Evolutionary conservation across 2,888 invertebrate species (phyloP), one percentile per base, ranked within the genome.

Genomic region (Tetanocera ferruginea): DNA sequence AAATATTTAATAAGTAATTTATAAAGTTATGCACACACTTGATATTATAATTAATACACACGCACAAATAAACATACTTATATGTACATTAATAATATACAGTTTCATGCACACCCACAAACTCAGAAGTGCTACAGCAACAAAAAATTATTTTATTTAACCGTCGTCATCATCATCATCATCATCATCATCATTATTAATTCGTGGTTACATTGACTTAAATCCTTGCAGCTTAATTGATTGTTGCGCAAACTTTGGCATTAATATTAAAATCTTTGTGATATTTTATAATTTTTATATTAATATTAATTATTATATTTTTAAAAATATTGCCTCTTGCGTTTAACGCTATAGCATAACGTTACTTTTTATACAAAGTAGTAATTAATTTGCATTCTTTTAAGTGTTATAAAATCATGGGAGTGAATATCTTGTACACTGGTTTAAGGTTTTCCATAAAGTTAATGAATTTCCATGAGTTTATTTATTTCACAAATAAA

Each of bases 1-100:
- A 43, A 55, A 52, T 70, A 70, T 70, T 70, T 51, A 70, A 70
- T 31, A 31, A 70, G 55, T 57, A 34, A 67, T 75, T 74, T 62
- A 23, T 34, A 28, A 55, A 55, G 34, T 76, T 67, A 55, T 76
- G 55, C 28, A 52, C 14, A 23, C 55, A 9, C 5, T 52, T 57
- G 51, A 76, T 70, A 76, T 70, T 62, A 70, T 43, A 70, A 60
- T 43, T 55, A 37, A 55, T 1, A 23, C 64, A 52, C 52, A 52
- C 67, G 28, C 49, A 57, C 25, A 57, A 9, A 43, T n/a, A 57
- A 43, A 43, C 14, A 43, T 43, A 43, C 14, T 43, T 6, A 11
- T 14, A 43, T 43, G 43, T 11, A 43, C 14, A 43, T 43, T 43
- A 43, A 43, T 43, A 43, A 43, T 43, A 43, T 43, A 43, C 11